These are phyloP conservation scores for Edolisoma coerulescens DNA, from an alignment of 2,113 vertebrate genomes.

Conservation along the genomic window DNA sequence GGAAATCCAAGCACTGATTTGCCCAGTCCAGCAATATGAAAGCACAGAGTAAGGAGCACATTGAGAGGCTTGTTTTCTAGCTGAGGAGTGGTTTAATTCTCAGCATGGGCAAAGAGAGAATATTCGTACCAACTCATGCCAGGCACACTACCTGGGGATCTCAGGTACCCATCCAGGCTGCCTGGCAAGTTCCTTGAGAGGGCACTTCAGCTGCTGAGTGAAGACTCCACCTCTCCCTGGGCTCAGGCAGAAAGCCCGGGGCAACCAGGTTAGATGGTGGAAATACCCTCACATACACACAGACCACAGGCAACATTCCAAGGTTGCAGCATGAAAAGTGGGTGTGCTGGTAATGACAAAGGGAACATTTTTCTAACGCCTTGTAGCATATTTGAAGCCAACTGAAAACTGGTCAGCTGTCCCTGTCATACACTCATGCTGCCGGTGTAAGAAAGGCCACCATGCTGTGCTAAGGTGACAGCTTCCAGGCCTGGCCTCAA, in stretches of 20 bases:
- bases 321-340: not conserved
- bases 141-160: not conserved
- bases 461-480: not conserved
- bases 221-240: not conserved
- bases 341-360: not conserved
- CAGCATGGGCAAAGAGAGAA: not conserved
- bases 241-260: not conserved
- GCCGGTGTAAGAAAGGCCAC: not conserved
- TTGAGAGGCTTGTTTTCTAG: not conserved
- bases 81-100: not conserved
- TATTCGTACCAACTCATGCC: not conserved
- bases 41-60: not conserved
- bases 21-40: not conserved
- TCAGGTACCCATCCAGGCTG: not conserved
- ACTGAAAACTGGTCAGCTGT: not conserved
- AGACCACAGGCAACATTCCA: not conserved
- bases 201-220: not conserved
- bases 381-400: not conserved
- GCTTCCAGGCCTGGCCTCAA: not conserved
- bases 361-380: accelerated
- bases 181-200: not conserved
- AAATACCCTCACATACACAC: not conserved
- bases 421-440: not conserved
- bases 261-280: not conserved
- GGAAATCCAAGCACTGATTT: not conserved